phyloP scores from a whole-genome alignment of 2,113 vertebrate genomes.

The Bubo scandiacus region DNA sequence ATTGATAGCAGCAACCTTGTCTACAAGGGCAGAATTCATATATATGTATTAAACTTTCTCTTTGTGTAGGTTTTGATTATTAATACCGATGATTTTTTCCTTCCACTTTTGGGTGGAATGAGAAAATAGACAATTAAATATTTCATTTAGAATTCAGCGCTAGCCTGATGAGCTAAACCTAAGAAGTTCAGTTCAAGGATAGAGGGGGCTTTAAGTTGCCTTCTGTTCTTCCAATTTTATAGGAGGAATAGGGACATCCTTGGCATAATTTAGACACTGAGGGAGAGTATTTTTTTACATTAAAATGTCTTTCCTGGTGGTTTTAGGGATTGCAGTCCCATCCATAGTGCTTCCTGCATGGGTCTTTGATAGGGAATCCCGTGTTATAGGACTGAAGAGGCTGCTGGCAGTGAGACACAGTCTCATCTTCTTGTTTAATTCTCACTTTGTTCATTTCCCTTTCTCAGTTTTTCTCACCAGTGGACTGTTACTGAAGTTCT shows the following conservation, averaged over 20 bases:
- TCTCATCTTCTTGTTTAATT: not conserved
- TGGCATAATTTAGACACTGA: not conserved
- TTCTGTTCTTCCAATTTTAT: not conserved
- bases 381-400: not conserved
- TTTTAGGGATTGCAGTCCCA: not conserved
- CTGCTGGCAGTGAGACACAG: not conserved
- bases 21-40: slow-evolving; percentile 42
- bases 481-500: not conserved
- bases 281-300: not conserved
- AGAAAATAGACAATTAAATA: slow-evolving; percentile 45
- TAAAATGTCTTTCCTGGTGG: not conserved
- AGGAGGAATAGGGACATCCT: not conserved
- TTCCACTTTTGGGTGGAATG: slow-evolving; percentile 21
- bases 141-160: slow-evolving; percentile 1
- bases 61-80: slow-evolving; percentile 45
- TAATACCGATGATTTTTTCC: slow-evolving; percentile 9
- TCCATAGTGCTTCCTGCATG: fast-evolving
- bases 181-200: not conserved
- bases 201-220: not conserved
- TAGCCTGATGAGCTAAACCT: not conserved
- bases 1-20: slow-evolving; percentile 35
- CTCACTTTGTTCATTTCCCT: not conserved
- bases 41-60: slow-evolving; percentile 41
- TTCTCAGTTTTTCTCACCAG: not conserved
- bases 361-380: not conserved